Conservation (phyloP, 1,140 invertebrate species). For the Caenorhabditis tropicalis region DNA sequence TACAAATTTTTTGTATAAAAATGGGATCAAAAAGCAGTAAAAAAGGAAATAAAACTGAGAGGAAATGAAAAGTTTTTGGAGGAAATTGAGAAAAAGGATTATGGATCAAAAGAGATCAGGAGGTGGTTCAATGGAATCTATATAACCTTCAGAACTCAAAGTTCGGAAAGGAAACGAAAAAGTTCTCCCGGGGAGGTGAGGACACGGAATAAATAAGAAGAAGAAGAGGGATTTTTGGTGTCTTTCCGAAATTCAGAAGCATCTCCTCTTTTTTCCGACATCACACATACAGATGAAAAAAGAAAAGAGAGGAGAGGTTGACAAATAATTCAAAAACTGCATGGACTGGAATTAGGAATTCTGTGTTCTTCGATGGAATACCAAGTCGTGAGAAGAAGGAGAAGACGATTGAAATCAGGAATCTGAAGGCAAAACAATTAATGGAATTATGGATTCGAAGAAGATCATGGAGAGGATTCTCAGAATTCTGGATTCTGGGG, state of each 20-base stretch:
- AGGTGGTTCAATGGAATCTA: not conserved
- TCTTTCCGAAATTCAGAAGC: not conserved
- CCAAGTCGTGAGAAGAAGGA: not conserved
- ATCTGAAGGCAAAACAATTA: not conserved
- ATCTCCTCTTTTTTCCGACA: not conserved
- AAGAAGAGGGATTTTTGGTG: not conserved
- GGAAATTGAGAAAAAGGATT: not conserved
- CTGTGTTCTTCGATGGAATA: conserved; percentile 2
- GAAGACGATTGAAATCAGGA: not conserved
- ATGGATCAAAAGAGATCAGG: not conserved
- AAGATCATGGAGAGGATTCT: too few relatives aligned
- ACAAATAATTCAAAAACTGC: conserved; percentile 17
- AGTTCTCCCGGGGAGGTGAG: not conserved
- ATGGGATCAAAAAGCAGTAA: not conserved
- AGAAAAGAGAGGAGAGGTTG: not conserved
- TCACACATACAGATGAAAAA: too few relatives aligned
- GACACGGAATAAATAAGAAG: not conserved
- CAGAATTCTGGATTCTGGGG: too few relatives aligned
- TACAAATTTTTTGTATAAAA: not conserved
- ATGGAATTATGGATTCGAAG: not conserved
- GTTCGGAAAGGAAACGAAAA: not conserved
- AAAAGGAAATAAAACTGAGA: not conserved
- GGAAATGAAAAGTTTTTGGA: not conserved
- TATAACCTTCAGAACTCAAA: not conserved
- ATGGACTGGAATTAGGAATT: not conserved